Evolutionary conservation across 2,888 invertebrate genomes (phyloP).

Genomic region (Euproctis similis): DNA sequence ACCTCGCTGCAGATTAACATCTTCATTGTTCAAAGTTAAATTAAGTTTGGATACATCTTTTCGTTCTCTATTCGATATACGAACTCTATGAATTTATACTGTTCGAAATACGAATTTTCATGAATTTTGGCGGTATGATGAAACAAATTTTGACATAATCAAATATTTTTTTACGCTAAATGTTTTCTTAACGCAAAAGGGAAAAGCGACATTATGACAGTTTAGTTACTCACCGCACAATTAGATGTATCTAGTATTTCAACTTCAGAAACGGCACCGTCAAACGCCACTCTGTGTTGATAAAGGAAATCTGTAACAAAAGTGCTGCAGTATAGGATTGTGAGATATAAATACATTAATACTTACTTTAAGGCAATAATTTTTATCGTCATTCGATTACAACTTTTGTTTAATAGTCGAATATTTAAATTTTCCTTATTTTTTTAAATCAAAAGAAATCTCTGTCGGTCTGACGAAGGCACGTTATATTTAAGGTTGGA

Average conservation of each 20-base stretch:
- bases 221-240: slow-evolving; percentile 80
- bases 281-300: slow-evolving; percentile 85
- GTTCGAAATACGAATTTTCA: no score
- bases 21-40: slow-evolving; percentile 68
- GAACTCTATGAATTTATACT: no score
- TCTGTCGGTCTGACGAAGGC: not conserved
- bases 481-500: slow-evolving; percentile 45
- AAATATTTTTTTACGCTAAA: slow-evolving; percentile 20
- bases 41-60: slow-evolving; percentile 56
- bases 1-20: slow-evolving; percentile 54
- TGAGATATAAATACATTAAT: slow-evolving; percentile 7
- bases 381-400: slow-evolving; percentile 16
- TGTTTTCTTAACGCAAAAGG: slow-evolving; percentile 25
- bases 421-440: slow-evolving; percentile 28
- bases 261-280: slow-evolving; percentile 84
- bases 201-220: slow-evolving; percentile 17
- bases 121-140: no score
- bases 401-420: slow-evolving; percentile 17
- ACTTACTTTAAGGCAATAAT: no score
- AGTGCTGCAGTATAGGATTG: slow-evolving; percentile 21
- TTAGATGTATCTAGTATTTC: slow-evolving; percentile 88
- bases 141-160: slow-evolving; percentile 27
- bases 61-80: slow-evolving; percentile 38
- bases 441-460: slow-evolving; percentile 23
- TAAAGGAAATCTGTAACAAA: slow-evolving; percentile 86